Evolutionary conservation across 1,140 invertebrate genomes (phyloP).

Genomic region (Argopecten irradians): DNA sequence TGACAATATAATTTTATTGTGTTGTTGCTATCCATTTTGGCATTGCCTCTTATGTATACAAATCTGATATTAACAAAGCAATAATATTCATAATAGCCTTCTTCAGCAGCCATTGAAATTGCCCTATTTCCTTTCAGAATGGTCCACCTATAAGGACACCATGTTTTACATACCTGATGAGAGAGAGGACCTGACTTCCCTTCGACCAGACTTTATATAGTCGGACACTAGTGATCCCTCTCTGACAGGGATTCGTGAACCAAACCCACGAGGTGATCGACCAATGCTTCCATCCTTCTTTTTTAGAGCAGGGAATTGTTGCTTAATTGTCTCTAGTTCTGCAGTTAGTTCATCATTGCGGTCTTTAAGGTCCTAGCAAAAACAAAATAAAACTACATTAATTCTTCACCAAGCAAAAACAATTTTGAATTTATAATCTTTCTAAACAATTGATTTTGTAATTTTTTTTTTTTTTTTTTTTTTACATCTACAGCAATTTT

Average conservation of each 20-base stretch:
- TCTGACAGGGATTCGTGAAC: constrained; percentile 45
- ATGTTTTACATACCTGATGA: constrained; percentile 49
- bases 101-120: no score
- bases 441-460: neutral
- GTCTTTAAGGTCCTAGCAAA: constrained; percentile 45
- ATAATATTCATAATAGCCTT: no score
- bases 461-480: neutral
- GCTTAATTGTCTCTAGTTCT: constrained; percentile 38
- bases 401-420: neutral
- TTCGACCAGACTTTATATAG: constrained; percentile 45
- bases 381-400: neutral
- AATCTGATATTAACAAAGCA: no score
- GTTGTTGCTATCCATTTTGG: no score
- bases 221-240: constrained; percentile 48
- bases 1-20: no score
- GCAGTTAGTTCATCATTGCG: constrained; percentile 47
- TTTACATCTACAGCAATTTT: no score
- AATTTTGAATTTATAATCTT: neutral
- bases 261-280: neutral
- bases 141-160: no score
- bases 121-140: no score
- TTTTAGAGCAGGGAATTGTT: constrained; percentile 1
- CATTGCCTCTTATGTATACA: no score
- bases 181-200: constrained; percentile 33
- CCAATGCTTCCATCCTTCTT: neutral